phyloP scores from a whole-genome alignment of 2,888 invertebrate genomes.

The Linyphia triangularis region DNA sequence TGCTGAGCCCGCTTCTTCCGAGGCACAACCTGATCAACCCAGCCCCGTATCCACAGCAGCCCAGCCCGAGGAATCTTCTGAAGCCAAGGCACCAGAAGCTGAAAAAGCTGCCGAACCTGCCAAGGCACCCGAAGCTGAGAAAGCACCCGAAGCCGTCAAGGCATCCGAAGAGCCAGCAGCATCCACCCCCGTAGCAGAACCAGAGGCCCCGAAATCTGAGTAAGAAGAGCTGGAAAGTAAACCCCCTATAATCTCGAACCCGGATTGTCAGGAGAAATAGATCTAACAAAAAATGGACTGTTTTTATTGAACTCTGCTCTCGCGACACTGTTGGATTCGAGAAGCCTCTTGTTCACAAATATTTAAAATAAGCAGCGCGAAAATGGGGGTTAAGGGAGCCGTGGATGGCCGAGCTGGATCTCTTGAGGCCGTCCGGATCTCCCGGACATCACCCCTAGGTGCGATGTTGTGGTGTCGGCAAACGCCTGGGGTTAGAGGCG shows the following conservation, averaged over 20 bases:
- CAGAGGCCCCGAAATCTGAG: constrained; percentile 10
- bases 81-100: background rate
- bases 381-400: constrained; percentile 15
- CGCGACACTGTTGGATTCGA: constrained; percentile 32
- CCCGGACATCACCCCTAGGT: constrained; percentile 24
- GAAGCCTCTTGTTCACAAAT: constrained; percentile 14
- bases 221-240: background rate
- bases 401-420: constrained; percentile 65
- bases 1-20: background rate
- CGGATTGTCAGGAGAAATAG: constrained; percentile 46
- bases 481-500: constrained; percentile 36
- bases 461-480: constrained; percentile 42
- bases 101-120: background rate
- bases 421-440: constrained; percentile 45
- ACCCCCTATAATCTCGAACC: constrained; percentile 36
- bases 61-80: constrained; percentile 12
- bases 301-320: constrained; percentile 43
- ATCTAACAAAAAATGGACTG: constrained; percentile 25
- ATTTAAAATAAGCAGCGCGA: constrained; percentile 19
- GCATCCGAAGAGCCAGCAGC: constrained; percentile 11
- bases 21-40: background rate
- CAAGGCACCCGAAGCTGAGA: constrained; percentile 11
- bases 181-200: background rate
- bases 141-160: constrained; percentile 24
- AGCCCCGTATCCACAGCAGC: constrained; percentile 12